Evolutionary conservation across 2,113 vertebrate genomes (phyloP).

Genomic region (Oncorhynchus mykiss): DNA sequence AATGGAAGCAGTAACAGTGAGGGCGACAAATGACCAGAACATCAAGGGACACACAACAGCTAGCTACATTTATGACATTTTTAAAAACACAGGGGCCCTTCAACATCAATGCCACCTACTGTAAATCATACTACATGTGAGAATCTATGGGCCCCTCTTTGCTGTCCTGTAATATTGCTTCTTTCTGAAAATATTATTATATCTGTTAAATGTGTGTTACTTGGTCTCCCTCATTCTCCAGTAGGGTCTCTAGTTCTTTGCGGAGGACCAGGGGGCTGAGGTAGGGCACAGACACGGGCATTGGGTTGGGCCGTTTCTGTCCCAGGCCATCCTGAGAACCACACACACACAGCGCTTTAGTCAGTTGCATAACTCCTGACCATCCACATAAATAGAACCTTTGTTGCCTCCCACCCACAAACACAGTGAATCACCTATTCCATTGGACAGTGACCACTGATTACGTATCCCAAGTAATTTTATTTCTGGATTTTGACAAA

Average conservation of each 20-base stretch:
- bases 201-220: slow-evolving; percentile 74
- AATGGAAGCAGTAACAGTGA: too few relatives aligned
- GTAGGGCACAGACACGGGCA: slow-evolving; percentile 92
- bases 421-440: neutral
- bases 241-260: slow-evolving; percentile 93
- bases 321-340: slow-evolving; percentile 81
- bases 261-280: slow-evolving; percentile 93
- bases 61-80: too few relatives aligned
- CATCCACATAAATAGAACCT: neutral
- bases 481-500: too few relatives aligned
- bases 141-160: too few relatives aligned
- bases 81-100: too few relatives aligned
- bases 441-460: neutral
- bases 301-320: slow-evolving; percentile 81
- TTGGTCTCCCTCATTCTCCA: slow-evolving; percentile 97
- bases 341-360: slow-evolving; percentile 4
- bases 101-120: too few relatives aligned
- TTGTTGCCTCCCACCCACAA: neutral
- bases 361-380: neutral
- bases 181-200: too few relatives aligned
- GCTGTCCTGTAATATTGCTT: too few relatives aligned
- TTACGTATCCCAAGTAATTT: too few relatives aligned
- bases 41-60: too few relatives aligned
- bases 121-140: too few relatives aligned
- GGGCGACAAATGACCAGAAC: too few relatives aligned